phyloP scores from a whole-genome alignment of 2,888 invertebrate genomes.

The Caenorhabditis virilis region DNA sequence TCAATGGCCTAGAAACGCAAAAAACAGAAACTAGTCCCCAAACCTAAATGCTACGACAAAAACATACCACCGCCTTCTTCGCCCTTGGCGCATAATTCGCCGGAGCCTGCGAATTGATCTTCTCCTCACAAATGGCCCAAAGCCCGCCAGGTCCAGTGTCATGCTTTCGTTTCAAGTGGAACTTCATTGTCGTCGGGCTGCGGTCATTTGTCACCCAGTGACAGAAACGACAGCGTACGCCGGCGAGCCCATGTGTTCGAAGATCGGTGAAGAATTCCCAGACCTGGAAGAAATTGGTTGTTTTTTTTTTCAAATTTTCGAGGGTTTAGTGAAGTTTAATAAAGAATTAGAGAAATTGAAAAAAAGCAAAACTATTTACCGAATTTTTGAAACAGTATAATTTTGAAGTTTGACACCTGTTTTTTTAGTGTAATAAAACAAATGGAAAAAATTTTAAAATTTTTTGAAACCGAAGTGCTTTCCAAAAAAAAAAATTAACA shows the following conservation, averaged over 20 bases:
- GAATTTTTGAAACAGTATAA: too few relatives aligned
- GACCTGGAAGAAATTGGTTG: constrained; percentile 41
- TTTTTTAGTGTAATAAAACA: neutral
- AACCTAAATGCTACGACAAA: too few relatives aligned
- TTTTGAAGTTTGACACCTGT: too few relatives aligned
- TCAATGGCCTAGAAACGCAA: too few relatives aligned
- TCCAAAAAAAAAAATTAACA: too few relatives aligned
- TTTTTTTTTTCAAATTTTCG: too few relatives aligned
- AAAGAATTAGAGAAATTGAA: too few relatives aligned
- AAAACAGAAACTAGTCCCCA: too few relatives aligned
- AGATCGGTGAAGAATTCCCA: constrained; percentile 62
- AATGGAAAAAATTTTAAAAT: neutral
- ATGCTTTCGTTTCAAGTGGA: constrained; percentile 57
- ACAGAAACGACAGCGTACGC: constrained; percentile 56
- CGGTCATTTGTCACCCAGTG: constrained; percentile 58
- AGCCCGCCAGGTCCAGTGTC: constrained; percentile 56
- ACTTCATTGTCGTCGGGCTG: constrained; percentile 60
- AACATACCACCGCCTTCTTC: constrained; percentile 29
- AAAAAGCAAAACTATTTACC: too few relatives aligned
- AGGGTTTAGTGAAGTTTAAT: too few relatives aligned
- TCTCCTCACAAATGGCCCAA: constrained; percentile 59
- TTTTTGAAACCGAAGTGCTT: neutral
- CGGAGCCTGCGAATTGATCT: constrained; percentile 56
- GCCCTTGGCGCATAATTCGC: constrained; percentile 51
- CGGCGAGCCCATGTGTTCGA: constrained; percentile 50